These are phyloP conservation scores for Daubentonia madagascariensis DNA, from an alignment of 2,113 vertebrate species.

Conservation along the genomic window DNA sequence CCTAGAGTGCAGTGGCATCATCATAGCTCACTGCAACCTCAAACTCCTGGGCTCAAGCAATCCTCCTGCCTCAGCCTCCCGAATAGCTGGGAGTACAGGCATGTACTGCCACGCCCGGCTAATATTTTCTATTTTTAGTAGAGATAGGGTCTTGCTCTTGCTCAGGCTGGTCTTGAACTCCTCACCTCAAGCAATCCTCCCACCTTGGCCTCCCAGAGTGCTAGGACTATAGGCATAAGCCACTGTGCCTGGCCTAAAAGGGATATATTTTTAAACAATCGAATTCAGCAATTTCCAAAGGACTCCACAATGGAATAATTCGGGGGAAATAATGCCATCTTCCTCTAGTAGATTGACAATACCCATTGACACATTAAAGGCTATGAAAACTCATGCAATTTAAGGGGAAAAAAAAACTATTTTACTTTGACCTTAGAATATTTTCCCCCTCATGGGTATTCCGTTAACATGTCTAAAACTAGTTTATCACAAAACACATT, in stretches of 20 bases:
- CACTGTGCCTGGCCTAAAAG: background rate
- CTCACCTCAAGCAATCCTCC: no score
- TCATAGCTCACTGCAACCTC: no score
- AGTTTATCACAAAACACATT: background rate
- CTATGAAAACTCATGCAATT: conserved; percentile 15
- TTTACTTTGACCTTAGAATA: background rate
- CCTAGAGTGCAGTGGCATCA: no score
- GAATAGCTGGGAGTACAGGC: no score
- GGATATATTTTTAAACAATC: background rate
- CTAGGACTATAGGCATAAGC: no score
- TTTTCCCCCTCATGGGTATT: background rate
- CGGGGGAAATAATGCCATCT: background rate
- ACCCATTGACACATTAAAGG: background rate
- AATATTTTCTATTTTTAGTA: no score
- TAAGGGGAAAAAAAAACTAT: background rate
- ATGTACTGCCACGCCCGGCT: no score
- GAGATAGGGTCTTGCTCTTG: no score
- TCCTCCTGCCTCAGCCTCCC: no score
- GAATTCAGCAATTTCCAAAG: conserved; percentile 20
- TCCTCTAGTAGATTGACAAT: background rate
- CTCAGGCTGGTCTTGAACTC: no score
- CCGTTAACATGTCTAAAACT: background rate
- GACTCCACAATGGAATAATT: background rate
- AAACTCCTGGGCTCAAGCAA: no score
- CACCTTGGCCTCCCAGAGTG: no score